Percentiles rank a stretch among this genome's conserved stretches.
phyloP scores from a whole-genome alignment of 2,113 vertebrate species.

The Alosa alosa region DNA sequence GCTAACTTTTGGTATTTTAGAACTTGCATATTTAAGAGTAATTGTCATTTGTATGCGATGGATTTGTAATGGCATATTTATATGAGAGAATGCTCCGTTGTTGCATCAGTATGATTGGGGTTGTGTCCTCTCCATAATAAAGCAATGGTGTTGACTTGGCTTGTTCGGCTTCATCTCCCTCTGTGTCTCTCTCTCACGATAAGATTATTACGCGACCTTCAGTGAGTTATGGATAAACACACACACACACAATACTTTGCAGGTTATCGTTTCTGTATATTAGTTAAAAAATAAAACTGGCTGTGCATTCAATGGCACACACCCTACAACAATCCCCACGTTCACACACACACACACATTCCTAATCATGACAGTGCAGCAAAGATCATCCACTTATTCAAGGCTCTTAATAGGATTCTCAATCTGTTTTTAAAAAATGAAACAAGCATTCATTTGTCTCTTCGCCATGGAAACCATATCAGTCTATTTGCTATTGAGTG shows the following conservation, averaged over 20 bases:
- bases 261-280: conserved; percentile 25
- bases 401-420: background rate
- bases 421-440: background rate
- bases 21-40: conserved; percentile 61
- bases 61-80: conserved; percentile 72
- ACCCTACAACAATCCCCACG: background rate
- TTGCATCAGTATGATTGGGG: conserved; percentile 51
- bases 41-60: conserved; percentile 55
- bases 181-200: background rate
- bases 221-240: background rate
- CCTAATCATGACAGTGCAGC: background rate
- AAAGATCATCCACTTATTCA: background rate
- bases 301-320: conserved; percentile 47
- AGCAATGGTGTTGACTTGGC: conserved; percentile 45
- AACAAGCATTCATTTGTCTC: background rate
- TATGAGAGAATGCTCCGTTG: conserved; percentile 69
- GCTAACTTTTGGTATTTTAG: conserved; percentile 53
- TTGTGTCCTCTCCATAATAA: conserved; percentile 46
- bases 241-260: background rate
- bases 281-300: conserved; percentile 48
- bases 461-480: background rate
- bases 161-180: background rate
- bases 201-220: background rate
- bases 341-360: background rate
- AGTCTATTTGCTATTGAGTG: background rate